A percentile compares a stretch with the other conserved stretches of the same genome.
Conservation (phyloP, 1,140 invertebrate genomes). For the Cryptotermes secundus region DNA sequence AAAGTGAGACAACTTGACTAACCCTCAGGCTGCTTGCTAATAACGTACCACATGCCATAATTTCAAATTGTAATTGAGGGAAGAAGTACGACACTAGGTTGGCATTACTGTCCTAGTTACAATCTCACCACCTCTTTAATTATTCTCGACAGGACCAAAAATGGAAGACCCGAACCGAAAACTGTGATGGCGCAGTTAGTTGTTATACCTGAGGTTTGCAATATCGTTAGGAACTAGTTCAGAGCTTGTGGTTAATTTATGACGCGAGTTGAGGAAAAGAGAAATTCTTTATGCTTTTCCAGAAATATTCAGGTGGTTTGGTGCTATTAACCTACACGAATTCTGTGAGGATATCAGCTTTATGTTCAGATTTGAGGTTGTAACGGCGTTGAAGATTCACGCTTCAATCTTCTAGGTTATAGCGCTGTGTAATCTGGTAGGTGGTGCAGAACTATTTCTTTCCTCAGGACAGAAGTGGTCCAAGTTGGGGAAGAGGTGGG, state of each 20-base stretch:
- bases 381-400: too few species aligned
- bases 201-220: background rate
- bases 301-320: too few species aligned
- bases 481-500: too few species aligned
- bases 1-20: background rate
- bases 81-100: background rate
- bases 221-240: background rate
- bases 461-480: too few species aligned
- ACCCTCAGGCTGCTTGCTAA: background rate
- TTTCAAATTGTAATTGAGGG: background rate
- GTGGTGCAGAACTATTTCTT: too few species aligned
- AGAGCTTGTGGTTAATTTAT: background rate
- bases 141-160: background rate
- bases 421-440: too few species aligned
- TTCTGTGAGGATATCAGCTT: too few species aligned
- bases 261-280: too few species aligned
- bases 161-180: background rate
- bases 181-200: background rate
- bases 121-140: background rate
- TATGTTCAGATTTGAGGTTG: too few species aligned
- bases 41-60: background rate
- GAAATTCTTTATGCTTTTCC: too few species aligned
- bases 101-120: slow-evolving; percentile 11
- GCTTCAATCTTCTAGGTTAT: too few species aligned
- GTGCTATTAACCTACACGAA: too few species aligned